Conservation (phyloP, 2,888 invertebrate species). For the Hydrotaea diabolus region DNA sequence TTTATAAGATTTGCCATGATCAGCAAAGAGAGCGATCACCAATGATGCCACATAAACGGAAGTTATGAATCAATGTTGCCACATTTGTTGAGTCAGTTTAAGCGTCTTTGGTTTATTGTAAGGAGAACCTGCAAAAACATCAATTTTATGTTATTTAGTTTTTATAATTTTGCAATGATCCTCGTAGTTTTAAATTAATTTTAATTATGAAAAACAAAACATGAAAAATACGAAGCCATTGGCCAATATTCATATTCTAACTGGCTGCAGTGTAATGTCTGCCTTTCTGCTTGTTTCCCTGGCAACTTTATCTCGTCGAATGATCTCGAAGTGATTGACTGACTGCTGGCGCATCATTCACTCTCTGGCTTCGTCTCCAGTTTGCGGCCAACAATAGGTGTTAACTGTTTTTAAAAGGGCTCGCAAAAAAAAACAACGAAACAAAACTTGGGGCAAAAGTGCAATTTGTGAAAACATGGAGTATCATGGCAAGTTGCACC, state of each 20-base stretch:
- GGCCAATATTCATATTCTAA: neutral
- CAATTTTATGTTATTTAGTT: too few species aligned
- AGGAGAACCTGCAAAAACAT: too few species aligned
- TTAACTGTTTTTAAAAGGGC: neutral
- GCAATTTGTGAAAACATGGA: too few species aligned
- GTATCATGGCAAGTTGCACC: too few species aligned
- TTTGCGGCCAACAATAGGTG: neutral
- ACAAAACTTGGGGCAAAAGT: too few species aligned
- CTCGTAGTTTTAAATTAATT: neutral
- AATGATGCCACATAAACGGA: too few species aligned
- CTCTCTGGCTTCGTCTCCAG: neutral
- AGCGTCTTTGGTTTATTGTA: too few species aligned
- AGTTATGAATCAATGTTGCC: too few species aligned
- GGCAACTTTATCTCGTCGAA: neutral
- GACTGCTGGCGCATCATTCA: neutral
- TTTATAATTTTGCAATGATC: neutral
- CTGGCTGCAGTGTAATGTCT: neutral
- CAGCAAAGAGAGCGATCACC: too few species aligned
- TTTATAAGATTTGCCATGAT: too few species aligned
- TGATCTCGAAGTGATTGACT: neutral
- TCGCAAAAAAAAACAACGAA: neutral
- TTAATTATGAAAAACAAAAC: neutral
- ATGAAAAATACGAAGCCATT: neutral
- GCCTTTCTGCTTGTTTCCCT: neutral
- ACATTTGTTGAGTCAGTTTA: too few species aligned